A percentile compares a stretch with the other conserved stretches of the same genome.
phyloP scores from a whole-genome alignment of 2,113 vertebrate genomes.

The Entosphenus tridentatus region DNA sequence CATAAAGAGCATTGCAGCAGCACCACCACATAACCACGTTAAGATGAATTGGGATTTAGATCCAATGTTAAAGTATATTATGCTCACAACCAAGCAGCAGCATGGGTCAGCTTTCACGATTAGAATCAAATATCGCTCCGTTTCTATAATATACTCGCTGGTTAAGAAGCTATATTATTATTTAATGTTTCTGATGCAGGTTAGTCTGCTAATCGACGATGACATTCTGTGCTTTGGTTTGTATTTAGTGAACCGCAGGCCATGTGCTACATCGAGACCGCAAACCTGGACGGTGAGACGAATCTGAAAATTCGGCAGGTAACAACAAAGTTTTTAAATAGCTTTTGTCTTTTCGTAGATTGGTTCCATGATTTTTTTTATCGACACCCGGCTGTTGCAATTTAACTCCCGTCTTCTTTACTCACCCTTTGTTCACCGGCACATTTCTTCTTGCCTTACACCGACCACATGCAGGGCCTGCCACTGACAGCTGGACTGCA shows the following conservation, averaged over 20 bases:
- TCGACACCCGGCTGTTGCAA: neutral
- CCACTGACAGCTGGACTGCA: conserved; percentile 59
- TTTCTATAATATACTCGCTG: too few species aligned
- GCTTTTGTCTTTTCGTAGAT: neutral
- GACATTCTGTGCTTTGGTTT: conserved; percentile 12
- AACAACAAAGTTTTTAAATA: conserved; percentile 11
- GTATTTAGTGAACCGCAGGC: conserved; percentile 71
- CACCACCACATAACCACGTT: too few species aligned
- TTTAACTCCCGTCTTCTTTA: neutral
- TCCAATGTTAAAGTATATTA: too few species aligned
- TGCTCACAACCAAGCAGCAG: too few species aligned
- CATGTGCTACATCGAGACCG: conserved; percentile 98
- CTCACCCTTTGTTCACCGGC: neutral
- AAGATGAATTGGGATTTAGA: too few species aligned
- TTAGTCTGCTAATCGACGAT: too few species aligned
- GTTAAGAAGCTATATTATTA: too few species aligned
- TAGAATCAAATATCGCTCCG: too few species aligned
- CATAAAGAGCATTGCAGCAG: too few species aligned
- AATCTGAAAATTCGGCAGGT: conserved; percentile 98
- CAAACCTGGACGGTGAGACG: conserved; percentile 91
- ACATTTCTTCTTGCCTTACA: neutral
- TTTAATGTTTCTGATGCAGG: too few species aligned
- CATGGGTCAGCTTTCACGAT: too few species aligned
- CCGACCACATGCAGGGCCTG: conserved; percentile 35
- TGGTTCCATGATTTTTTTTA: neutral